Evolutionary conservation across 2,113 vertebrate genomes (phyloP).

Genomic region (Aythya baeri): DNA sequence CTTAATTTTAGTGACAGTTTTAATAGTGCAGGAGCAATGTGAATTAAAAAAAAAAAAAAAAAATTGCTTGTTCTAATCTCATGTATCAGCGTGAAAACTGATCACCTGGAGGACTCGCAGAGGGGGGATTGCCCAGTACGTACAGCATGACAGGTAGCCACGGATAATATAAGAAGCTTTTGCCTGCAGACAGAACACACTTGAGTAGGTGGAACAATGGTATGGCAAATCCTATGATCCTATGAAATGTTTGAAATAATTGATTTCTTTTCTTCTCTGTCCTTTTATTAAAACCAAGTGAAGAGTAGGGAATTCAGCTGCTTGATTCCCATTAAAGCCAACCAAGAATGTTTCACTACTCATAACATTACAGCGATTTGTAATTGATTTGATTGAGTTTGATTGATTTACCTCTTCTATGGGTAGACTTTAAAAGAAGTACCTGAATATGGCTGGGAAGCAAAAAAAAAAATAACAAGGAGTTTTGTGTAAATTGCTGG

Average conservation of each 20-base stretch:
- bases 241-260: slow-evolving; percentile 10
- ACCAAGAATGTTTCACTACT: slow-evolving; percentile 39
- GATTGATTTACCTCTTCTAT: slow-evolving; percentile 48
- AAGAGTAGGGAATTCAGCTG: slow-evolving; percentile 16
- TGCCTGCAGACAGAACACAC: neutral
- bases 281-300: neutral
- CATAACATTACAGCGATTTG: slow-evolving; percentile 2
- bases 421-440: neutral
- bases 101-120: neutral
- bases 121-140: neutral
- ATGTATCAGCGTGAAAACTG: neutral
- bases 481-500: neutral
- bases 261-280: neutral
- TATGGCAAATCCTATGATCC: neutral
- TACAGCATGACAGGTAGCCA: neutral
- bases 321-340: slow-evolving; percentile 32
- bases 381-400: slow-evolving; percentile 53
- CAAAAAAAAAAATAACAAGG: neutral
- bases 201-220: neutral
- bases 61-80: neutral
- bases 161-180: neutral
- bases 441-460: neutral
- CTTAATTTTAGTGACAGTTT: neutral
- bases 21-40: neutral
- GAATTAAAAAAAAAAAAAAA: neutral